Base-by-base conservation (phyloP, 2,888 invertebrate species). In the Protodeltote pygarga region DNA sequence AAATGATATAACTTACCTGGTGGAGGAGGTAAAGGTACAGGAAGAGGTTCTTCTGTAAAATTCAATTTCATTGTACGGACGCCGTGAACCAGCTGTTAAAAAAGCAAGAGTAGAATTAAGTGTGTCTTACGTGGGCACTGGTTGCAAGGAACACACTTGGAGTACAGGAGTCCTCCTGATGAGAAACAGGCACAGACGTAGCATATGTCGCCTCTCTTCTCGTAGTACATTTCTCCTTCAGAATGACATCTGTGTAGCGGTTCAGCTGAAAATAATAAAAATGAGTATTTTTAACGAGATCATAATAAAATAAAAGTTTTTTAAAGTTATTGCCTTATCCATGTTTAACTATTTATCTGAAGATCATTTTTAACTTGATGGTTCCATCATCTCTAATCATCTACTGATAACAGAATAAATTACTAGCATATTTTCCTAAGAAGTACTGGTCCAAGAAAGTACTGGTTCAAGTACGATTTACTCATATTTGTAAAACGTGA, bases 161-260 rank as follows among this genome's bases (percentile, higher is more conserved):
- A 64, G 61, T 67, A 73, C 6, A 85, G 40, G 0, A 46, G 58
- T 3, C 68, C 69, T 17, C 37, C 46, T 0, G 32, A 8, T 0
- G 49, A 41, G 70, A 83, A 88, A 53, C 89, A 89, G 2, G 75
- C 87, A 53, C 89, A 89, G n/a, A 89, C 59, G 54, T 65, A 73
- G 61, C 88, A 88, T 1, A 58, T 53, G 20, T 49, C 63, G 3
- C 49, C 35, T 3, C 52, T 52, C 6, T 59, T 66, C 10, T 67
- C 64, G 47, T 76, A 78, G 76, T 73, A 87, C 85, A 87, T 81
- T 35, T 85, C 82, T 0, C 87, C 87, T 6, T 65, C 72, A 6
- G 65, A 49, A 0, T 23, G 13, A 48, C 87, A 86, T 69, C 17
- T 48, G 23, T 44, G 41, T n/a, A 28, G 1, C 10, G 34, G 25